Percentiles rank a stretch among this genome's conserved stretches.
phyloP scores from a whole-genome alignment of 2,797 vertebrate genomes.

The Macrochelys suwanniensis region DNA sequence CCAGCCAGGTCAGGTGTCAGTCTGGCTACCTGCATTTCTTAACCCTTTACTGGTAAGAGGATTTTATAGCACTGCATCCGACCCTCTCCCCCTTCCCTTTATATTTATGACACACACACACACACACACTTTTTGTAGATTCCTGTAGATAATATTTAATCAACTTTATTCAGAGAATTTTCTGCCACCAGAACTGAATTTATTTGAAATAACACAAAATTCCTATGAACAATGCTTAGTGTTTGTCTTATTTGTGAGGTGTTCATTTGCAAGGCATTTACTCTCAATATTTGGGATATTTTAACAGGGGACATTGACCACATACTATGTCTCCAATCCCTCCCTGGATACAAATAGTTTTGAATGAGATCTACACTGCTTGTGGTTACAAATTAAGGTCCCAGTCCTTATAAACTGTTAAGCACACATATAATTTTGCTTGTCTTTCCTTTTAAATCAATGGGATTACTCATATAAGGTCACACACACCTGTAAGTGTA shows the following conservation, averaged over 20 bases:
- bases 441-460: neutral
- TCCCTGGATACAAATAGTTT: neutral
- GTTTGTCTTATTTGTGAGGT: neutral
- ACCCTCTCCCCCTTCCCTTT: too few species aligned
- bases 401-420: rapidly evolving
- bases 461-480: neutral
- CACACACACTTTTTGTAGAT: neutral
- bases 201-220: neutral
- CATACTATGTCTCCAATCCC: neutral
- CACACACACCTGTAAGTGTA: neutral
- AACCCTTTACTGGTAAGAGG: too few species aligned
- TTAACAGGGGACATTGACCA: neutral
- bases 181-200: neutral
- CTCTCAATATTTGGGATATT: neutral
- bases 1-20: too few species aligned
- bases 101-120: neutral
- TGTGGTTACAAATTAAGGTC: neutral
- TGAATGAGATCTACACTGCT: neutral
- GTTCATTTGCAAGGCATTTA: neutral
- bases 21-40: too few species aligned
- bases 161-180: neutral
- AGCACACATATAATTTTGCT: neutral
- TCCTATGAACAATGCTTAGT: neutral
- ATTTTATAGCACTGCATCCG: too few species aligned
- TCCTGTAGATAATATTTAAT: neutral